Conservation (phyloP, 2,113 vertebrate genomes). For the Trinectes maculatus region DNA sequence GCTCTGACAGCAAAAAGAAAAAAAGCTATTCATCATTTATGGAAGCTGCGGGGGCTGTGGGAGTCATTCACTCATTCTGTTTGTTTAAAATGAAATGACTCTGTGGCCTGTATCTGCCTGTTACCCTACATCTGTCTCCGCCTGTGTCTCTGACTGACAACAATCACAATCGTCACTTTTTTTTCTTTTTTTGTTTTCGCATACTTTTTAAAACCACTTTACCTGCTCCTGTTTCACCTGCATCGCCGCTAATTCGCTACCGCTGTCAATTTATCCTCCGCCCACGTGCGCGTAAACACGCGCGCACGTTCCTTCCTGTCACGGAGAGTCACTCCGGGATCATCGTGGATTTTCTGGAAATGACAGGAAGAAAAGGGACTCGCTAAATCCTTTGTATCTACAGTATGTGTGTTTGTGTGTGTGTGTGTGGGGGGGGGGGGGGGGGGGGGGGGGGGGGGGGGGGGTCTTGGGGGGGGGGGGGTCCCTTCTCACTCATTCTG, state of each 20-base stretch:
- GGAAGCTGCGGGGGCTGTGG: not conserved
- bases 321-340: constrained; percentile 28
- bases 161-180: too few species aligned
- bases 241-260: constrained; percentile 67
- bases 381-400: constrained; percentile 48
- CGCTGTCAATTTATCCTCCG: constrained; percentile 65
- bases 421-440: constrained; percentile 36
- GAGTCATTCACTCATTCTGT: not conserved
- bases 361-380: constrained; percentile 54
- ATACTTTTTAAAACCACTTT: too few species aligned
- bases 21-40: not conserved
- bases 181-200: too few species aligned
- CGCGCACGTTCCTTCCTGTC: constrained; percentile 40
- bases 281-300: constrained; percentile 49
- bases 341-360: constrained; percentile 64
- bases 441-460: too few species aligned
- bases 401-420: constrained; percentile 27
- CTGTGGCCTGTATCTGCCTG: too few species aligned
- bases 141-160: too few species aligned
- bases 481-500: not conserved
- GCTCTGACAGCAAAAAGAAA: not conserved
- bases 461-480: too few species aligned
- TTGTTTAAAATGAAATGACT: too few species aligned
- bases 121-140: too few species aligned
- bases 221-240: too few species aligned